Percentiles rank a stretch among this genome's conserved stretches.
Conservation (phyloP, 2,797 vertebrate species). For the Danio choprae region DNA sequence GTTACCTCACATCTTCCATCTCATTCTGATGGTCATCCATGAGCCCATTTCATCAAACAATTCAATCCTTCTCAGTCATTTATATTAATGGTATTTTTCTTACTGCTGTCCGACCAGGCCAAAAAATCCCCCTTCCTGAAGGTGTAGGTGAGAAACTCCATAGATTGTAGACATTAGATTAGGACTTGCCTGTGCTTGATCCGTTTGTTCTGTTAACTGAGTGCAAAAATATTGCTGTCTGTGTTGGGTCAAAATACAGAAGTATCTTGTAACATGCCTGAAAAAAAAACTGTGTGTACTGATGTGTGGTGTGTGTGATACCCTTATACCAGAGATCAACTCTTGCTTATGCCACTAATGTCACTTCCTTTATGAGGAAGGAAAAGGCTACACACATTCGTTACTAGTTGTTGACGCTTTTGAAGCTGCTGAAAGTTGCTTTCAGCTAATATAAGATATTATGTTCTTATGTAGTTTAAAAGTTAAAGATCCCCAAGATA, state of each 20-base stretch:
- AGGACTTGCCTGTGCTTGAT: slow-evolving; percentile 65
- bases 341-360: slow-evolving; percentile 17
- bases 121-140: slow-evolving; percentile 84
- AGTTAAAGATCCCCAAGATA: neutral
- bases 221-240: slow-evolving; percentile 65
- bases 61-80: slow-evolving; percentile 57
- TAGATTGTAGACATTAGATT: slow-evolving; percentile 66
- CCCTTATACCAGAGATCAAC: neutral
- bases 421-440: neutral
- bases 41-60: slow-evolving; percentile 30
- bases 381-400: neutral
- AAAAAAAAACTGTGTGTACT: neutral
- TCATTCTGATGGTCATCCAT: slow-evolving; percentile 9
- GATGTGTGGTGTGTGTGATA: neutral
- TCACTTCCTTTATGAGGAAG: slow-evolving; percentile 35
- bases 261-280: neutral
- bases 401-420: neutral
- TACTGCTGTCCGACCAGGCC: slow-evolving; percentile 79
- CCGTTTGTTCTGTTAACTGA: slow-evolving; percentile 61
- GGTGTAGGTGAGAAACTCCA: slow-evolving; percentile 81
- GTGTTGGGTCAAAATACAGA: slow-evolving; percentile 55
- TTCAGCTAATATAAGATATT: neutral
- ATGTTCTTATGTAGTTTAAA: neutral
- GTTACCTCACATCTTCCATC: slow-evolving; percentile 7
- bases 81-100: slow-evolving; percentile 70